Percentiles rank a stretch among this genome's conserved stretches.
These are phyloP conservation scores for Elysia crispata DNA, from an alignment of 2,888 invertebrate genomes.

Conservation along the genomic window DNA sequence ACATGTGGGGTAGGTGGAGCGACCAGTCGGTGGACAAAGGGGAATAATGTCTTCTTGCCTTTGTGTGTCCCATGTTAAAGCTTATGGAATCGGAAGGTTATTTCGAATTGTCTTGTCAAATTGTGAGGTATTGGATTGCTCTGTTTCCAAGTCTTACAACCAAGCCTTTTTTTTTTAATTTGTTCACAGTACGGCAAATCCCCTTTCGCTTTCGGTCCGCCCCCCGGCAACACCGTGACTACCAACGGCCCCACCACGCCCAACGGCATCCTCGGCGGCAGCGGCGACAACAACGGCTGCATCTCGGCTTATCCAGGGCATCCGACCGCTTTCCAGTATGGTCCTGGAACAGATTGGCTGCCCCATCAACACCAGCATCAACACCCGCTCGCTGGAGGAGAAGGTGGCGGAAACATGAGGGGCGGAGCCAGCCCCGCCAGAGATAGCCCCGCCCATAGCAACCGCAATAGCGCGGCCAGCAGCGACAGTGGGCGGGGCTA, in stretches of 20 bases:
- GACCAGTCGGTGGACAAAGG: too few relatives aligned
- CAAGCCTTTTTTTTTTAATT: neutral
- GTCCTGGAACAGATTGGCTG: constrained; percentile 2
- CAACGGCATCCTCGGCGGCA: neutral
- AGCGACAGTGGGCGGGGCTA: constrained; percentile 74
- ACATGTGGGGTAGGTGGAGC: too few relatives aligned
- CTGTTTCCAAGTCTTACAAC: neutral
- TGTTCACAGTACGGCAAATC: constrained; percentile 42
- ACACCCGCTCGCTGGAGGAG: constrained; percentile 43
- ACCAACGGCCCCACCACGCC: constrained; percentile 17
- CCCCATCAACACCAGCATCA: constrained; percentile 39
- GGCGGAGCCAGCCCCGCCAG: constrained; percentile 62
- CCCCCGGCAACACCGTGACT: constrained; percentile 31
- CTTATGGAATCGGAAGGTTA: too few relatives aligned
- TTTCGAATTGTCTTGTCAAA: too few relatives aligned
- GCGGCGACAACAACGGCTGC: neutral
- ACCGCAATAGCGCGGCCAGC: constrained; percentile 75
- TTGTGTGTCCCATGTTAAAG: too few relatives aligned
- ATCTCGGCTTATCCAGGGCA: neutral
- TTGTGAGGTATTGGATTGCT: too few relatives aligned
- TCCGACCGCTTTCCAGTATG: neutral
- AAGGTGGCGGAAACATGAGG: constrained; percentile 64
- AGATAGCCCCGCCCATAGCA: constrained; percentile 72
- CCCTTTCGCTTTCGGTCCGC: constrained; percentile 37
- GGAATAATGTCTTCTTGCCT: too few relatives aligned